Conservation (phyloP, 1,140 invertebrate species). For the Drosophila tani region DNA sequence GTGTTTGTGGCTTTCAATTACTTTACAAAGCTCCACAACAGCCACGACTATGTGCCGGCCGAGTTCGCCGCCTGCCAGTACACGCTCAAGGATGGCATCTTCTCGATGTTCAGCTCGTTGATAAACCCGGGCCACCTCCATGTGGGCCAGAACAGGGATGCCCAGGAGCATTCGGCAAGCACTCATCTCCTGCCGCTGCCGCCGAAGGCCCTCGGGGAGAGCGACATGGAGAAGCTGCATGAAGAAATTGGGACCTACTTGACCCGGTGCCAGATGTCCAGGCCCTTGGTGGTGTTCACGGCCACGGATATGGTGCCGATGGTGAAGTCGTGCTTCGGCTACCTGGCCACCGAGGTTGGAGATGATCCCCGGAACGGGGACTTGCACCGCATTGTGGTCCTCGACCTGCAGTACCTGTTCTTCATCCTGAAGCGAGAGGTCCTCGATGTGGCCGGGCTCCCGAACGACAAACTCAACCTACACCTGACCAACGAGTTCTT, state of each 20-base stretch:
- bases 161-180: constrained; percentile 36
- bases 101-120: constrained; percentile 51
- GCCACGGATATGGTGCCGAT: constrained; percentile 44
- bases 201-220: constrained; percentile 69
- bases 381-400: constrained; percentile 26
- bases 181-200: constrained; percentile 72
- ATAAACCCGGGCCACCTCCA: constrained; percentile 64
- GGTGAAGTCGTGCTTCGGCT: constrained; percentile 66
- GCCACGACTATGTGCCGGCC: constrained; percentile 66
- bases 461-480: constrained; percentile 21
- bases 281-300: constrained; percentile 57
- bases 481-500: constrained; percentile 57
- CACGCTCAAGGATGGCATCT: constrained; percentile 58
- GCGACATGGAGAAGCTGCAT: constrained; percentile 51
- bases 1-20: constrained; percentile 71
- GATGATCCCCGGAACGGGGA: not conserved
- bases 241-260: too few species aligned
- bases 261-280: not conserved
- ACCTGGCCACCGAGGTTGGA: constrained; percentile 24
- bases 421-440: constrained; percentile 61
- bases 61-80: constrained; percentile 67
- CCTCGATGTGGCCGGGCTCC: constrained; percentile 31
- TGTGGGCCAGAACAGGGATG: constrained; percentile 60
- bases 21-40: constrained; percentile 49
- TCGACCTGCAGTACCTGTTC: constrained; percentile 68